Base-by-base conservation (phyloP, 2,113 vertebrate genomes). In the Aviceda subcristata region DNA sequence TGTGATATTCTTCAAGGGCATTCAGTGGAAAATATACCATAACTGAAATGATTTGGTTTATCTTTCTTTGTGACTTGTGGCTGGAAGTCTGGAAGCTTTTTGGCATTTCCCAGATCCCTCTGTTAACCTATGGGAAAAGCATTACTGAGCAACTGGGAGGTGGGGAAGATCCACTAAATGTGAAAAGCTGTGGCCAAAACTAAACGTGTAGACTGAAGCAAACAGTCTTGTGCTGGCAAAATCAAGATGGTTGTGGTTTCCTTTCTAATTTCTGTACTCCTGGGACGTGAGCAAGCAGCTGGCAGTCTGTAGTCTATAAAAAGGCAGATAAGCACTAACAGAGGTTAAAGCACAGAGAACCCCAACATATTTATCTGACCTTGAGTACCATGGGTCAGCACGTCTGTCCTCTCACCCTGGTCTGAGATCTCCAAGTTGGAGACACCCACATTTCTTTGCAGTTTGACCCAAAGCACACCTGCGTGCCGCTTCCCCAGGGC, bases 381-480 rank as follows among this genome's bases (percentile, higher is more conserved):
- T 53, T 3, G 0, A 3, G 34, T 29, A 14, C 11, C 41, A 30
- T 0, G 5, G n/a, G 26, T 27, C 43, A 7, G 14, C 60, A 19
- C 3, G 2, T 51, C 77, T n/a, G 6, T 38, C 39, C 9, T 68
- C 46, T 53, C 19, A 34, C 43, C 56, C 23, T 9, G 3, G 24
- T 38, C 39, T 41, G 78, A 41, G 60, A 46, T 74, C 62, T 36
- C 69, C 36, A 16, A 6, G 10, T 29, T 34, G 72, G 27, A 53
- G 30, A 41, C 46, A n/a, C 9, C 53, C 21, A 18, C 15, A 4
- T 55, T 60, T 82, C 71, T 62, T 45, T 39, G 59, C 46, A 27
- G 26, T 77, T 69, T 16, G 41, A 67, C 64, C 55, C 59, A 24
- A 45, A 64, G 30, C 48, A 36, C 69, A 59, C 20, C 43, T 48